A percentile compares a stretch with the other conserved stretches of the same genome.
Evolutionary conservation across 2,113 vertebrate genomes (phyloP).

Genomic region (Copsychus sechellarum): DNA sequence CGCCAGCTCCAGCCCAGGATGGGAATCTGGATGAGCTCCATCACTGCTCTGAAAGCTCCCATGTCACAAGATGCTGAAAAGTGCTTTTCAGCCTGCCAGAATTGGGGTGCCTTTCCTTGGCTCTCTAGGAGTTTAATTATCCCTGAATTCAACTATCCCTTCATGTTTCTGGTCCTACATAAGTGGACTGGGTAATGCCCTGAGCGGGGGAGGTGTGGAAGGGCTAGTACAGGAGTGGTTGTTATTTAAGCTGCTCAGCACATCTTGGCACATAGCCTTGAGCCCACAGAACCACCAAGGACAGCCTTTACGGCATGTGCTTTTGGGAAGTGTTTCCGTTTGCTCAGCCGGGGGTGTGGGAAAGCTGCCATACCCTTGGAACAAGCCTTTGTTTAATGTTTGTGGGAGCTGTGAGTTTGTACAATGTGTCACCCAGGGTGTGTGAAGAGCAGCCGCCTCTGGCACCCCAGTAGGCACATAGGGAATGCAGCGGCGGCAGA

Average conservation of each 20-base stretch:
- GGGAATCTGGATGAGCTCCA: not conserved
- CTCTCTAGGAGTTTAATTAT: not conserved
- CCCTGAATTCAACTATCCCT: not conserved
- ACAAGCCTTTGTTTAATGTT: not conserved
- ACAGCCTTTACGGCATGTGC: not conserved
- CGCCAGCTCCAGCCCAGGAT: not conserved
- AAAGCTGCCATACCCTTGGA: not conserved
- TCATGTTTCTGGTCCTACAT: accelerated
- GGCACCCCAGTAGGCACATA: not conserved
- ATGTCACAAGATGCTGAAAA: not conserved
- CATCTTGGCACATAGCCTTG: not conserved
- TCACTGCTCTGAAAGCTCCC: not conserved
- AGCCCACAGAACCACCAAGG: not conserved
- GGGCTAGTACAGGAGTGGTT: not conserved
- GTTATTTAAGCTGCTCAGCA: not conserved
- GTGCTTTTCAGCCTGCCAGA: not conserved
- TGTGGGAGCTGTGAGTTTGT: not conserved
- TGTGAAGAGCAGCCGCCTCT: not conserved
- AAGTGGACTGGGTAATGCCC: not conserved
- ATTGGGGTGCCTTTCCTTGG: not conserved
- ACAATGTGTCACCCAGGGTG: accelerated
- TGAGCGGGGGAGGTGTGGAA: not conserved
- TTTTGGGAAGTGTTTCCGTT: not conserved
- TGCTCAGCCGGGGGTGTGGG: not conserved
- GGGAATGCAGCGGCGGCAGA: not conserved